phyloP scores from a whole-genome alignment of 1,140 invertebrate species.

The Tachypleus tridentatus region DNA sequence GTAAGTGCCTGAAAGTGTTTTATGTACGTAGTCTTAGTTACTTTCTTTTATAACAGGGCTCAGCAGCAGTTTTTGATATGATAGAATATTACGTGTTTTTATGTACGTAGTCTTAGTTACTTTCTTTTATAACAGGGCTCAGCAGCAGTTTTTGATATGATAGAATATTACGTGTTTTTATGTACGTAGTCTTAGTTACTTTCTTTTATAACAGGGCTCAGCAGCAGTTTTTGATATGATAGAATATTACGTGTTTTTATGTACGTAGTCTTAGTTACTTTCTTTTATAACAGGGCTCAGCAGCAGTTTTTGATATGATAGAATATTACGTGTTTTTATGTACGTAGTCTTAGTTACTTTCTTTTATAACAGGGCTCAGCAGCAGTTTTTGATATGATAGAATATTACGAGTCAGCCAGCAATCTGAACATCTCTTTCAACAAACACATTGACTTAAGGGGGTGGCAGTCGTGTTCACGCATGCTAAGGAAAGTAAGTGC shows the following conservation, averaged over 20 bases:
- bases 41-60: too few species aligned
- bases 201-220: slow-evolving; percentile 31
- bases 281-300: slow-evolving; percentile 43
- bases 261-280: too few species aligned
- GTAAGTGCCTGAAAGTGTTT: slow-evolving; percentile 81
- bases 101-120: too few species aligned
- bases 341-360: too few species aligned
- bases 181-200: too few species aligned
- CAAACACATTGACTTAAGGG: slow-evolving; percentile 52
- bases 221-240: slow-evolving; percentile 79
- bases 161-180: slow-evolving; percentile 87
- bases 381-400: slow-evolving; percentile 79
- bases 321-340: slow-evolving; percentile 80
- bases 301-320: slow-evolving; percentile 77
- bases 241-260: slow-evolving; percentile 81
- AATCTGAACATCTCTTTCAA: slow-evolving; percentile 65
- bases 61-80: slow-evolving; percentile 74
- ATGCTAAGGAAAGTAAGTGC: slow-evolving; percentile 61
- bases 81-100: slow-evolving; percentile 85
- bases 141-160: slow-evolving; percentile 74
- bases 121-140: slow-evolving; percentile 32
- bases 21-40: too few species aligned
- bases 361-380: slow-evolving; percentile 38
- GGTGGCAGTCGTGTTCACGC: slow-evolving; percentile 65
- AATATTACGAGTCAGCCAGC: slow-evolving; percentile 73